phyloP scores from a whole-genome alignment of 37 sponge, comb jelly and placozoan species.

The Agelas oroides region DNA sequence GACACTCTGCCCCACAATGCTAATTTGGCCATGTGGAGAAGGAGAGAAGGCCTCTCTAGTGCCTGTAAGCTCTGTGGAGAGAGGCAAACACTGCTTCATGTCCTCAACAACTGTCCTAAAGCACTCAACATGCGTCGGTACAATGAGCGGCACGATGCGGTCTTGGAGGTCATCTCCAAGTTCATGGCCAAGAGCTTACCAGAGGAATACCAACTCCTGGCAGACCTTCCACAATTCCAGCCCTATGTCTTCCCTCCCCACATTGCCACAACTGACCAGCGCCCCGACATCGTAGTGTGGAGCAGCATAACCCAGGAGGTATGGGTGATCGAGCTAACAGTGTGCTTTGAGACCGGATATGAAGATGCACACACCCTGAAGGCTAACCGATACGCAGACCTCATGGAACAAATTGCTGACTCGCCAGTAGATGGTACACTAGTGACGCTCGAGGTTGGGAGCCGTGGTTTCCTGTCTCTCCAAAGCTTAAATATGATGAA shows the following conservation, averaged over 20 bases:
- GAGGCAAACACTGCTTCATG: not conserved
- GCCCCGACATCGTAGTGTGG: not conserved
- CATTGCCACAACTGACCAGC: constrained; percentile 19
- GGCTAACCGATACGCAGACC: not conserved
- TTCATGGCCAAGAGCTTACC: not conserved
- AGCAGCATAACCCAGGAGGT: not conserved
- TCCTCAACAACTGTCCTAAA: not conserved
- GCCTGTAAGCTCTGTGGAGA: constrained; percentile 8
- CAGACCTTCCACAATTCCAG: constrained; percentile 4
- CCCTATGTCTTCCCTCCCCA: constrained; percentile 4
- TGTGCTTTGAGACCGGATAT: not conserved
- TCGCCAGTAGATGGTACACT: not conserved
- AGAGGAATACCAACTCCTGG: not conserved
- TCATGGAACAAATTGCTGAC: not conserved
- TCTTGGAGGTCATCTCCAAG: not conserved
- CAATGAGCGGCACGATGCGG: constrained; percentile 4
- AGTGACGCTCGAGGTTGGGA: constrained; percentile 15
- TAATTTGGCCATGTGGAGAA: not conserved
- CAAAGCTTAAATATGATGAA: no score
- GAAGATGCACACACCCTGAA: not conserved
- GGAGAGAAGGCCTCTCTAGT: not conserved
- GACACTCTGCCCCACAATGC: constrained; percentile 21
- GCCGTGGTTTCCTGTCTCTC: constrained; percentile 16
- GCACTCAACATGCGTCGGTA: not conserved
- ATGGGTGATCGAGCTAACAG: not conserved